Evolutionary conservation across 2,113 vertebrate genomes (phyloP), one percentile per base, ranked within the genome.

Genomic region (Salminus brasiliensis): DNA sequence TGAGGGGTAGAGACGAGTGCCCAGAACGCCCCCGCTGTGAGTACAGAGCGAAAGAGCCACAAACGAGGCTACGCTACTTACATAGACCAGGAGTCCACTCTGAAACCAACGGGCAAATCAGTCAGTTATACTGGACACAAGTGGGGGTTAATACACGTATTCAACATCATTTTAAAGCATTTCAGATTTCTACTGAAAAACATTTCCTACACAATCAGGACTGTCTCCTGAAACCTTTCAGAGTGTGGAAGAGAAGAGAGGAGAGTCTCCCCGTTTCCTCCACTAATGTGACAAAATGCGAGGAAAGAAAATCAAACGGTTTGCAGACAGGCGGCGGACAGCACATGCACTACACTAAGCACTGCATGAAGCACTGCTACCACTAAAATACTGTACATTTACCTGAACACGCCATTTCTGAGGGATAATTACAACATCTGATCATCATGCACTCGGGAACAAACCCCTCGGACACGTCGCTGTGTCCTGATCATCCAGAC

Each of bases 11-110:
- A 34, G 65, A 36, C 3, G 34, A 3, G 8, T 3, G 8, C 3
- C 3, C 3, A 36, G 34, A 36, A 39, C n/a, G n/a, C n/a, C n/a
- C n/a, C n/a, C n/a, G n/a, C n/a, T n/a, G n/a, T n/a, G n/a, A n/a
- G n/a, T n/a, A n/a, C n/a, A 85, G 83, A 47, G 88, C 1, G 2
- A 41, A 11, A 84, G 86, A 87, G 88, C 91, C 91, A 88, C 90
- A 86, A n/a, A n/a, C n/a, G n/a, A n/a, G n/a, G n/a, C n/a, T n/a
- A 88, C 16, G 90, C 93, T 95, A 94, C 94, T 95, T 94, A 95
- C 95, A 95, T 87, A 93, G 92, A 93, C 89, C 86, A 94, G 92
- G 91, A 91, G 81, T 93, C 94, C 93, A 89, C 89, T 93, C 92
- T 93, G 93, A 87, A 89, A 90, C 91, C 89, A 79, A 89, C 82